Percentiles rank a stretch among this genome's conserved stretches.
phyloP scores from a whole-genome alignment of 2,113 vertebrate species.

The Lasiurus borealis region DNA sequence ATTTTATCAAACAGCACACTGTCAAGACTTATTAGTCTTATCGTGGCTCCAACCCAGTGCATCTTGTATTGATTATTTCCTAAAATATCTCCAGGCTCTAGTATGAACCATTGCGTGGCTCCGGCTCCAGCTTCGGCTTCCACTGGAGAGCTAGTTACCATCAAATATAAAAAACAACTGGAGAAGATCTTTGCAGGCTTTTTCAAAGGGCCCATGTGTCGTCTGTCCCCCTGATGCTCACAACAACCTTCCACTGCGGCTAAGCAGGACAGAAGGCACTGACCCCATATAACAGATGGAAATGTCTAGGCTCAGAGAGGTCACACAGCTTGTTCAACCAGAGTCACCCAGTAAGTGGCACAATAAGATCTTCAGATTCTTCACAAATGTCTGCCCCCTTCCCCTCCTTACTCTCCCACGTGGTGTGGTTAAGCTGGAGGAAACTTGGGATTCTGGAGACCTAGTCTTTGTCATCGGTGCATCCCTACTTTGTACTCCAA shows the following conservation, averaged over 20 bases:
- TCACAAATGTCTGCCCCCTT: neutral
- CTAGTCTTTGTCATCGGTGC: neutral
- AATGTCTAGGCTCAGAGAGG: neutral
- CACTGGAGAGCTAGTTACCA: slow-evolving; percentile 21
- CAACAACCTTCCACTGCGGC: neutral
- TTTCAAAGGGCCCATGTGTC: neutral
- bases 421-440: neutral
- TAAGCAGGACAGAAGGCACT: neutral
- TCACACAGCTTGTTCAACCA: neutral
- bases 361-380: neutral
- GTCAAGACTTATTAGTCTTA: slow-evolving; percentile 69
- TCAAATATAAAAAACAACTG: slow-evolving; percentile 66
- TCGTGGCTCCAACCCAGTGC: slow-evolving; percentile 65
- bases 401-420: neutral
- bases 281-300: neutral
- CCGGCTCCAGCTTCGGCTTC: neutral
- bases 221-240: neutral
- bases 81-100: slow-evolving; percentile 71
- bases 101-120: neutral
- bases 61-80: slow-evolving; percentile 80
- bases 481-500: neutral
- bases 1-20: slow-evolving; percentile 64
- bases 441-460: neutral
- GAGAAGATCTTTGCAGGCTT: neutral
- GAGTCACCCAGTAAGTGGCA: neutral